Evolutionary conservation across 2,797 vertebrate genomes (phyloP).

Genomic region (Dipus sagitta): DNA sequence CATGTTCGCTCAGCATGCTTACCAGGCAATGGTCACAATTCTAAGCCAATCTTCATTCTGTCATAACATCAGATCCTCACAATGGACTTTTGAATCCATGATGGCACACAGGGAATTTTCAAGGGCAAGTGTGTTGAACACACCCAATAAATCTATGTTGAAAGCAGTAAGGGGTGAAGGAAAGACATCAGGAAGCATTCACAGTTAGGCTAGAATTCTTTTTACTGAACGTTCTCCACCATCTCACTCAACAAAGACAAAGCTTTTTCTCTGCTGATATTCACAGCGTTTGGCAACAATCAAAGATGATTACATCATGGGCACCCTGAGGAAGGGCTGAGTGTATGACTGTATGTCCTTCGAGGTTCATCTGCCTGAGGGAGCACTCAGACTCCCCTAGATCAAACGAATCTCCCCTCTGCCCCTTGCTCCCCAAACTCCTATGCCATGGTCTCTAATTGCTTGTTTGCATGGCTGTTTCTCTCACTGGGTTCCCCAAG

Average conservation of each 20-base stretch:
- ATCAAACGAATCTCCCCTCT: background rate
- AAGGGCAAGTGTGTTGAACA: background rate
- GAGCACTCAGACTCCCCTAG: background rate
- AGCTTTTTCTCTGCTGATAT: background rate
- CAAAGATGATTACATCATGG: constrained; percentile 42
- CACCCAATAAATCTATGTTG: background rate
- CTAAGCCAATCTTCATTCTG: background rate
- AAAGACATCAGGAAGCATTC: background rate
- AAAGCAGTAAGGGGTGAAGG: background rate
- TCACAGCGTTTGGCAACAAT: background rate
- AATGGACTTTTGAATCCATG: background rate
- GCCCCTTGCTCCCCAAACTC: background rate
- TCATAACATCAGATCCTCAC: background rate
- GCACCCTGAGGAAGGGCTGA: background rate
- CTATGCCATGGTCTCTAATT: background rate
- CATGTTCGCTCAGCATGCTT: background rate
- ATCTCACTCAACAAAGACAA: background rate
- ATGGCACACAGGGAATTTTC: background rate
- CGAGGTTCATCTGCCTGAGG: background rate
- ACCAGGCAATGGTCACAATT: background rate
- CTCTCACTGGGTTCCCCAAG: background rate
- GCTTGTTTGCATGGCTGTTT: background rate
- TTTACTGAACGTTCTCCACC: background rate
- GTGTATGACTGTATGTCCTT: background rate
- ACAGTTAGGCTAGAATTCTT: background rate